These are phyloP conservation scores for Thysanoteuthis rhombus DNA, from an alignment of 2,888 invertebrate genomes.

Conservation along the genomic window DNA sequence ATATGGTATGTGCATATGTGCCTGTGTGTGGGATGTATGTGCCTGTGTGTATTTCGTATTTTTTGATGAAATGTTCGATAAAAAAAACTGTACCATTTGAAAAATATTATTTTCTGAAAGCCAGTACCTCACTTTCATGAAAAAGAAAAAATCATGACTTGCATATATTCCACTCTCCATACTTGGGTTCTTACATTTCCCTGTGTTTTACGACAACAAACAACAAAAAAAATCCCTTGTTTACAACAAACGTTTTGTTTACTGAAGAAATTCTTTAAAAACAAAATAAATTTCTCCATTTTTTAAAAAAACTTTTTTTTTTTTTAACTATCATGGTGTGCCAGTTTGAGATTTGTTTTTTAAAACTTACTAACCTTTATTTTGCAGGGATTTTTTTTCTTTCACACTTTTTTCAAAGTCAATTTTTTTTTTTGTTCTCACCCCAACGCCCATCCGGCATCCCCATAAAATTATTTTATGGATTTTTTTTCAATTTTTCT, in stretches of 20 bases:
- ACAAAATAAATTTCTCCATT: not conserved
- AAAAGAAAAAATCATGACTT: not conserved
- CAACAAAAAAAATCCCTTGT: not conserved
- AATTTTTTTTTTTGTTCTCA: not conserved
- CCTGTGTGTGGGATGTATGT: too few relatives aligned
- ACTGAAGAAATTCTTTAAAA: not conserved
- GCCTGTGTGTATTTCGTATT: too few relatives aligned
- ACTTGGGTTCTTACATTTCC: not conserved
- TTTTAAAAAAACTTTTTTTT: not conserved
- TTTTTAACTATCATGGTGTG: not conserved
- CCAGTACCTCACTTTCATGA: conserved; percentile 12
- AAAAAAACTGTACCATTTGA: too few relatives aligned
- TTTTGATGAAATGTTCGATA: too few relatives aligned
- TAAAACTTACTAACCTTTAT: not conserved
- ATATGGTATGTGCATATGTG: too few relatives aligned
- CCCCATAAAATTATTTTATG: not conserved
- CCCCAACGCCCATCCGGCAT: not conserved
- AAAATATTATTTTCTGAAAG: not conserved
- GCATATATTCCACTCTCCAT: not conserved
- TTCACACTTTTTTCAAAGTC: too few relatives aligned
- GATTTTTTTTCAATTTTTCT: not conserved
- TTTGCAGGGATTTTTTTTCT: not conserved
- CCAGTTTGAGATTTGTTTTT: conserved; percentile 1
- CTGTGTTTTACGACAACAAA: not conserved
- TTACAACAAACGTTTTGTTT: not conserved